Evolutionary conservation across 2,113 vertebrate species (phyloP), one percentile per base, ranked within the genome.

Genomic region (Toxotes jaculatrix): DNA sequence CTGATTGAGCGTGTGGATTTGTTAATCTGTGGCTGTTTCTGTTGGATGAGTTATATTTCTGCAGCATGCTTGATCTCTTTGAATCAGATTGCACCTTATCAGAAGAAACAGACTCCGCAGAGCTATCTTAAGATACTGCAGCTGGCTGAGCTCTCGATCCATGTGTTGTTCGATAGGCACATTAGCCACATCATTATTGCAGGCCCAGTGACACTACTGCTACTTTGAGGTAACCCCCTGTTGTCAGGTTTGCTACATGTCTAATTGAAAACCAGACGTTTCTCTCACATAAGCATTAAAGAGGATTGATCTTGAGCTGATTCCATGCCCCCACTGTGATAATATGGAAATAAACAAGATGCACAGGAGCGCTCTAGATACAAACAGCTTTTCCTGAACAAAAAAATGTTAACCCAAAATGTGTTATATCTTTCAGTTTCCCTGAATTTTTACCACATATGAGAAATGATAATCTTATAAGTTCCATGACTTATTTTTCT

Each of bases 41-140:
- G 70, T 88, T 75, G 86, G 87, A 84, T n/a, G 73, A 82, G 87
- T 89, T 76, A 75, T 90, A 88, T 91, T 92, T 89, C 89, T 77
- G 73, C 87, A 53, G 74, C 82, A 77, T 12, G 83, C 85, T 83
- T 90, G 80, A 89, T 92, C 91, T 78, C 72, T 70, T 72, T 32
- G 81, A 87, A 93, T 93, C 91, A 87, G 93, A 94, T 91, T 87
- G 84, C 65, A 75, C 88, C 92, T 94, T 94, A 94, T 95, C 93
- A 73, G 90, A 49, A 43, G 73, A 62, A 92, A 83, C 94, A 95
- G 93, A 80, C 82, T 77, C 81, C 31, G 65, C 57, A 6, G 65
- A 84, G 90, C 83, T 87, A 89, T 86, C 84, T 90, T 86, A 79
- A 89, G 86, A 90, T 89, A 86, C 79, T 82, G 83, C 87, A 66